These are phyloP conservation scores for Tetraodon nigroviridis DNA, from an alignment of 2,113 vertebrate genomes.

Conservation along the genomic window DNA sequence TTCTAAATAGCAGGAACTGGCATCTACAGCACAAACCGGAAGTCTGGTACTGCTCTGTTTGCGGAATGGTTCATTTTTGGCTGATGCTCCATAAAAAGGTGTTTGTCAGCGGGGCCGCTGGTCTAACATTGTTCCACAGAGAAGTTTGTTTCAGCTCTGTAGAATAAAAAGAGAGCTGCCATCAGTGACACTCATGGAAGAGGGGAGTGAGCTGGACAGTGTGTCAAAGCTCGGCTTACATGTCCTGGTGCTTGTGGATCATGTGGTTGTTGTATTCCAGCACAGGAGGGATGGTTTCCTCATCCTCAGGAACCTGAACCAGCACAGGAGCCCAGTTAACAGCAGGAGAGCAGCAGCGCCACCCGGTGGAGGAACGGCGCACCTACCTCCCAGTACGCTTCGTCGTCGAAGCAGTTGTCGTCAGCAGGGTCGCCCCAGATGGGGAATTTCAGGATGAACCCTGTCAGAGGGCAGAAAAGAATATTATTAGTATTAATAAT, in stretches of 20 bases:
- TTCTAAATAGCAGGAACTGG: no score
- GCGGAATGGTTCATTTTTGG: not conserved
- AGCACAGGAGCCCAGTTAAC: not conserved
- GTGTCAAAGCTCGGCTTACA: conserved; percentile 50
- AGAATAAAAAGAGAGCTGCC: not conserved
- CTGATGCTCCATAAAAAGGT: conserved; percentile 11
- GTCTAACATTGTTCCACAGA: conserved; percentile 65
- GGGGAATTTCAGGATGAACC: conserved; percentile 84
- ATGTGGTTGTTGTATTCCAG: conserved; percentile 76
- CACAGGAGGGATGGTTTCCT: conserved; percentile 72
- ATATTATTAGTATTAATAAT: not conserved
- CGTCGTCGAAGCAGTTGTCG: conserved; percentile 91
- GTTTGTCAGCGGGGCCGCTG: conserved; percentile 6
- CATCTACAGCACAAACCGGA: no score
- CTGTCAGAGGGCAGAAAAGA: conserved; percentile 57
- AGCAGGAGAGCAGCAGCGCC: conserved; percentile 3
- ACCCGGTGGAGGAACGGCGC: conserved; percentile 31
- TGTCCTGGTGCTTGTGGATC: conserved; percentile 62
- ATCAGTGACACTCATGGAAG: not conserved
- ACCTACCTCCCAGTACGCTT: conserved; percentile 91
- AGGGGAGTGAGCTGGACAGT: not conserved
- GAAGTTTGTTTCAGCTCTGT: conserved; percentile 71
- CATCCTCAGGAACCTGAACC: conserved; percentile 83
- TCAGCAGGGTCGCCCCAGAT: conserved; percentile 87
- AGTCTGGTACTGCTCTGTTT: not conserved